Conservation (phyloP, 2,113 vertebrate genomes). For the Myrmophylax atrothorax region DNA sequence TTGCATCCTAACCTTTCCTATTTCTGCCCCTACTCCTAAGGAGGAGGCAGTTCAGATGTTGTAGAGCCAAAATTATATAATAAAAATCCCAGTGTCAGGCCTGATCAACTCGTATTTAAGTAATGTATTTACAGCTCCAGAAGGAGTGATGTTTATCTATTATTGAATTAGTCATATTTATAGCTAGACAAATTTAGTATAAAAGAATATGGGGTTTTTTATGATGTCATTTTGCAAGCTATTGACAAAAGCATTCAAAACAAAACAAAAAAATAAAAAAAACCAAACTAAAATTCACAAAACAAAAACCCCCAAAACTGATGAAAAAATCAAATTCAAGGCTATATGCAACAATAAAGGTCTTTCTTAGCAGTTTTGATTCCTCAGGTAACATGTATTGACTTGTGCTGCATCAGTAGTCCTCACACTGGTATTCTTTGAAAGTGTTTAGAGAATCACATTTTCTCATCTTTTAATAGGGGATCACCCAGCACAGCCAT, state of each 20-base stretch:
- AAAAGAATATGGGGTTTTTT: not conserved
- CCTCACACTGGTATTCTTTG: accelerated
- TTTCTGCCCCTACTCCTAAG: not conserved
- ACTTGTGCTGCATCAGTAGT: not conserved
- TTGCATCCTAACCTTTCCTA: not conserved
- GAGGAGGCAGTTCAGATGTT: not conserved
- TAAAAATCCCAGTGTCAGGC: not conserved
- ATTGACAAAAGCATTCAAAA: not conserved
- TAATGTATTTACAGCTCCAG: not conserved
- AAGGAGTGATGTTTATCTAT: not conserved
- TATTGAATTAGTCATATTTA: not conserved
- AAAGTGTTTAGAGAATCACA: not conserved
- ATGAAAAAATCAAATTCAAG: not conserved
- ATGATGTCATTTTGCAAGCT: not conserved
- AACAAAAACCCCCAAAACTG: not conserved
- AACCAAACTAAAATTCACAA: too few relatives aligned
- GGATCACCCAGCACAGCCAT: not conserved
- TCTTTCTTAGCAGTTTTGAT: not conserved
- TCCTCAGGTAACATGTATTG: not conserved
- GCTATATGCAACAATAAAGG: not conserved
- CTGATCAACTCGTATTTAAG: not conserved
- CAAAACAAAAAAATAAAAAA: not conserved
- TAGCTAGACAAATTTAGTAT: not conserved
- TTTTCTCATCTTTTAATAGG: not conserved
- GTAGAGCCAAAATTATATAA: not conserved